These are phyloP conservation scores for Halictus quadricinctus DNA, from an alignment of 2,888 invertebrate species.

Conservation along the genomic window DNA sequence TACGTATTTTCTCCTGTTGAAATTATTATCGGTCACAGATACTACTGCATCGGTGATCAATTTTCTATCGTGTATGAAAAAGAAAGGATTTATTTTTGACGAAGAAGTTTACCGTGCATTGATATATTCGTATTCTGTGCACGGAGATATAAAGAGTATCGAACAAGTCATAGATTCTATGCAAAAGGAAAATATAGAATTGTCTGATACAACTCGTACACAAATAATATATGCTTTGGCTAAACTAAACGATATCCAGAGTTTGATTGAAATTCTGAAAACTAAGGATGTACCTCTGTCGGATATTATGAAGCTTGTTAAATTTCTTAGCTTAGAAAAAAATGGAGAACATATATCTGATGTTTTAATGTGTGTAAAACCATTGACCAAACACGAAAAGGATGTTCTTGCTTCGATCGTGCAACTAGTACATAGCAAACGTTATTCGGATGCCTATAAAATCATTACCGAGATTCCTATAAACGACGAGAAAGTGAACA, in stretches of 20 bases:
- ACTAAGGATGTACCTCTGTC: slow-evolving; percentile 67
- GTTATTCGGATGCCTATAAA: slow-evolving; percentile 83
- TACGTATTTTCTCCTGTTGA: slow-evolving; percentile 85
- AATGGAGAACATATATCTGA: slow-evolving; percentile 78
- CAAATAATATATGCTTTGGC: slow-evolving; percentile 84
- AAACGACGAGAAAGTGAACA: background rate
- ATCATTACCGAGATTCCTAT: slow-evolving; percentile 81
- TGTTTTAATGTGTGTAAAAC: slow-evolving; percentile 80
- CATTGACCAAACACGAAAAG: slow-evolving; percentile 63
- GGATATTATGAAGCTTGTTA: slow-evolving; percentile 84
- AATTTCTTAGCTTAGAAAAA: slow-evolving; percentile 79
- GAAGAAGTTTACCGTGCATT: slow-evolving; percentile 85
- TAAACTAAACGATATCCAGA: slow-evolving; percentile 81
- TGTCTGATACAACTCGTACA: slow-evolving; percentile 83
- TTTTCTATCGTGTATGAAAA: slow-evolving; percentile 86
- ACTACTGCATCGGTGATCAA: slow-evolving; percentile 85
- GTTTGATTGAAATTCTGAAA: slow-evolving; percentile 80
- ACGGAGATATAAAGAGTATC: slow-evolving; percentile 82
- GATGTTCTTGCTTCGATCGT: slow-evolving; percentile 81
- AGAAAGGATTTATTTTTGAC: slow-evolving; percentile 83
- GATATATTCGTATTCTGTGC: slow-evolving; percentile 84
- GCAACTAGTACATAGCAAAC: slow-evolving; percentile 83
- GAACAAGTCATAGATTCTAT: slow-evolving; percentile 85
- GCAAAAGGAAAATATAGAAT: slow-evolving; percentile 84
- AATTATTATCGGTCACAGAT: slow-evolving; percentile 83